A percentile compares a stretch with the other conserved stretches of the same genome.
These are phyloP conservation scores for Acrossocheilus fasciatus DNA, from an alignment of 2,797 vertebrate genomes.

Conservation along the genomic window DNA sequence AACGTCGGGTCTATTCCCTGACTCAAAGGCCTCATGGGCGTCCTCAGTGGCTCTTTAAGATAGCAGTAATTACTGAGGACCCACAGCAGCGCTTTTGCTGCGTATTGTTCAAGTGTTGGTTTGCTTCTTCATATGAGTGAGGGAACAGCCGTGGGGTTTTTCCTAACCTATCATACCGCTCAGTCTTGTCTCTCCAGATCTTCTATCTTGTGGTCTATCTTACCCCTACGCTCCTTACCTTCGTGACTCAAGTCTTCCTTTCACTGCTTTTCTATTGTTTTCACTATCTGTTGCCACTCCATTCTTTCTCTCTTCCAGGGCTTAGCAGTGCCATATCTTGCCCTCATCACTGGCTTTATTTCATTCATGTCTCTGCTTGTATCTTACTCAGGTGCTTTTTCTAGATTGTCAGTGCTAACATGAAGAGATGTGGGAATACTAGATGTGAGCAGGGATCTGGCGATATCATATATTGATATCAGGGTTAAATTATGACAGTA, in stretches of 20 bases:
- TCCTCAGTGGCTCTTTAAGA: conserved; percentile 55
- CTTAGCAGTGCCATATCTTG: conserved; percentile 29
- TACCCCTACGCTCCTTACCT: conserved; percentile 7
- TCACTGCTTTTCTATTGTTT: conserved; percentile 30
- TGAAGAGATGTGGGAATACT: not conserved
- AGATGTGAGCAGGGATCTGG: not conserved
- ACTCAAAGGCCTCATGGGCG: conserved; percentile 16
- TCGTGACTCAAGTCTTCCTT: conserved; percentile 36
- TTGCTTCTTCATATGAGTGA: conserved; percentile 6
- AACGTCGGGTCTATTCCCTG: conserved; percentile 30
- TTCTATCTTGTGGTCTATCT: conserved; percentile 50
- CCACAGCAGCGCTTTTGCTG: conserved; percentile 73
- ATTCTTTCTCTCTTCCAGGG: conserved; percentile 19
- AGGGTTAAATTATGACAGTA: not conserved
- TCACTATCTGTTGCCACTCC: conserved; percentile 16
- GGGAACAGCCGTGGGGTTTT: not conserved
- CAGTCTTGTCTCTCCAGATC: conserved; percentile 32
- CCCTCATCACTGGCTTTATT: conserved; percentile 29
- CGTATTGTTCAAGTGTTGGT: conserved; percentile 28
- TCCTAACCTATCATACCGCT: conserved; percentile 10
- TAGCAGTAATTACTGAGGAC: conserved; percentile 74
- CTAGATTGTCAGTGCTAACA: not conserved
- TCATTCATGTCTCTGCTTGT: not conserved
- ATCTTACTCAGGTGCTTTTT: not conserved
- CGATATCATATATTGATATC: not conserved